Evolutionary conservation across 2,797 vertebrate genomes (phyloP).

Genomic region (Pachyuromys duprasi): DNA sequence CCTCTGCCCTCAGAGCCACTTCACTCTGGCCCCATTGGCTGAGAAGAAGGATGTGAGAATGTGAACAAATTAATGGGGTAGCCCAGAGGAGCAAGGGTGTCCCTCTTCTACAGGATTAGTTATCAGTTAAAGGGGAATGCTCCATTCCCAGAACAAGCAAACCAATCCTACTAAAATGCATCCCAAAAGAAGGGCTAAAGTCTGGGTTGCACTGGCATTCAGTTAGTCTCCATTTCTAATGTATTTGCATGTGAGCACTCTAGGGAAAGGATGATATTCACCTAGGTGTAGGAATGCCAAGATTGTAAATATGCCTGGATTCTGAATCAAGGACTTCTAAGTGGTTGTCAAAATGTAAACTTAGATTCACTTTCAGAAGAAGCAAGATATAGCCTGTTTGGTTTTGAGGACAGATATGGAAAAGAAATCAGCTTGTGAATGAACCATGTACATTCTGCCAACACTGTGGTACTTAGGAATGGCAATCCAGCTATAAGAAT

Average conservation of each 20-base stretch:
- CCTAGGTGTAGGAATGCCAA: not conserved
- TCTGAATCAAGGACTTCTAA: not conserved
- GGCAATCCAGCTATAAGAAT: not conserved
- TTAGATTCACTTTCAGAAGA: not conserved
- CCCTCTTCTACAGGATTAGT: not conserved
- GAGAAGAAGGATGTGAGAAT: not conserved
- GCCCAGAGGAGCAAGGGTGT: not conserved
- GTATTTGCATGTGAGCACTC: not conserved
- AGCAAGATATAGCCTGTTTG: not conserved
- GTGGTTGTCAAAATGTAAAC: not conserved
- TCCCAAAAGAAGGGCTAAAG: not conserved
- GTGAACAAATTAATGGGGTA: not conserved
- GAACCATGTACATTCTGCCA: not conserved
- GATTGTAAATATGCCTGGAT: not conserved
- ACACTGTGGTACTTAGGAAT: not conserved
- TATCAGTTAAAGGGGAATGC: conserved; percentile 33
- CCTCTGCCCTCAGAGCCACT: not conserved
- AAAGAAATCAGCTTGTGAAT: not conserved
- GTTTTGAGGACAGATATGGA: not conserved
- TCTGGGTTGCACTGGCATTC: not conserved
- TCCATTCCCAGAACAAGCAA: conserved; percentile 23
- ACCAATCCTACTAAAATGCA: not conserved
- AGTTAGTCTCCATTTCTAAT: not conserved
- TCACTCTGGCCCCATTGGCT: not conserved
- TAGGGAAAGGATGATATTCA: not conserved